These are phyloP conservation scores for Rattus norvegicus DNA, from an alignment of 2,113 vertebrate species.

Conservation along the genomic window GRCr8 NC_086024.1:19050001-19050500, in stretches of 20 bases:
- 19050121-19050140: background rate
- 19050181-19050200: background rate
- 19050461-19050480: background rate
- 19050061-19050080: background rate
- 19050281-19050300: background rate
- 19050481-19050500: background rate
- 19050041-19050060: background rate
- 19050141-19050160: background rate
- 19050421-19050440: background rate
- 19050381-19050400: background rate
- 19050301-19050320: background rate
- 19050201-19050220: no score
- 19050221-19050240: background rate
- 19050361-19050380: conserved; percentile 18
- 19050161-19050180: background rate
- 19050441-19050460: background rate
- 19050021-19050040: background rate
- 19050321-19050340: no score
- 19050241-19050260: background rate
- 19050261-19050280: background rate
- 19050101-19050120: background rate
- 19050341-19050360: background rate
- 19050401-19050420: background rate
- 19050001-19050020: background rate
- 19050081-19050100: background rate